Conservation (phyloP, 2,797 vertebrate genomes). For the Propithecus perrieri region DNA sequence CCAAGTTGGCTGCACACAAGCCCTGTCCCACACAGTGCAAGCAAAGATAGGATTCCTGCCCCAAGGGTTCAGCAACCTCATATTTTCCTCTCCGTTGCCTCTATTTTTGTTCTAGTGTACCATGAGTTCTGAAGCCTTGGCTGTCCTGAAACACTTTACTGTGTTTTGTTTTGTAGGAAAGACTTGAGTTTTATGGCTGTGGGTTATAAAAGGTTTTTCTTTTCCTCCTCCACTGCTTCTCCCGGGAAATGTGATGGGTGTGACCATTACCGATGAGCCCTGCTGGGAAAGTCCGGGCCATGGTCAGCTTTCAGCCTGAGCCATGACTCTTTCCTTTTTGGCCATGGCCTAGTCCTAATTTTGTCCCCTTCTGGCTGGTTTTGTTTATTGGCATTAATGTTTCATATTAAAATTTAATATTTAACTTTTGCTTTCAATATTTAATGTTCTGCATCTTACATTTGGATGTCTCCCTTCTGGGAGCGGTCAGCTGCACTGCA, state of each 20-base stretch:
- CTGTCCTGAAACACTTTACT: conserved; percentile 75
- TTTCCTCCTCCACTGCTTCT: conserved; percentile 15
- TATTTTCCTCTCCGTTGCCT: conserved; percentile 74
- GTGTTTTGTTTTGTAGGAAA: conserved; percentile 79
- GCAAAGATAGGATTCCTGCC: conserved; percentile 74
- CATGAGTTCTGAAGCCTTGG: conserved; percentile 67
- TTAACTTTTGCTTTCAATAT: conserved; percentile 84
- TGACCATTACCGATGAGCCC: conserved; percentile 60
- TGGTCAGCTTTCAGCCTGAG: conserved; percentile 63
- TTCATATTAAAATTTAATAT: conserved; percentile 79
- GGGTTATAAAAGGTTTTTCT: conserved; percentile 73
- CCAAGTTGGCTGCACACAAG: conserved; percentile 48
- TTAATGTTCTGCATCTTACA: conserved; percentile 84
- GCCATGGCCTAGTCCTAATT: conserved; percentile 75
- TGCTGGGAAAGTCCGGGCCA: conserved; percentile 74
- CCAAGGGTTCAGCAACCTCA: conserved; percentile 66
- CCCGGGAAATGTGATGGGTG: conserved; percentile 74
- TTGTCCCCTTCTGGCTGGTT: conserved; percentile 74
- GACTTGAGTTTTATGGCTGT: conserved; percentile 73
- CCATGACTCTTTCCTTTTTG: conserved; percentile 71
- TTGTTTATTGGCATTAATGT: conserved; percentile 79
- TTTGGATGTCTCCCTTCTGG: conserved; percentile 81
- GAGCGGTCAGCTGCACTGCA: conserved; percentile 73
- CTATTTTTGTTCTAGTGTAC: conserved; percentile 74
- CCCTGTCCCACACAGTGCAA: conserved; percentile 56